phyloP scores from a whole-genome alignment of 2,888 invertebrate genomes.

The Agrypnus murinus region DNA sequence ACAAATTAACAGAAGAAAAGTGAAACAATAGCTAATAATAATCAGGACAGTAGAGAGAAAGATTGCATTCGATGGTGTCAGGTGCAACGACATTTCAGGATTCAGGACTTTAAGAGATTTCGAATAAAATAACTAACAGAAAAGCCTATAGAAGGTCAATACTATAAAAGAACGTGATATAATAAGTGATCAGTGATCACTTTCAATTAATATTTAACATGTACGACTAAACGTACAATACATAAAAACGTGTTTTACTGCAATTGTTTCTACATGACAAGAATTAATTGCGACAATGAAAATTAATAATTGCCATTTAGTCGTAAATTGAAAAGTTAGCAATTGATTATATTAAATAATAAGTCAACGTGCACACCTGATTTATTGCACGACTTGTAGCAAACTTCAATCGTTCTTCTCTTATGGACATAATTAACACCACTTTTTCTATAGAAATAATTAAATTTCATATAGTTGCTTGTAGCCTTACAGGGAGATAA shows the following conservation, averaged over 20 bases:
- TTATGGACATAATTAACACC: constrained; percentile 4
- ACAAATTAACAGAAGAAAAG: no score
- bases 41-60: no score
- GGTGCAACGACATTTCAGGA: constrained; percentile 14
- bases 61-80: no score
- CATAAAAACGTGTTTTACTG: not conserved
- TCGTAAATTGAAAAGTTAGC: not conserved
- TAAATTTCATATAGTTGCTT: not conserved
- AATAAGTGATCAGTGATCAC: not conserved
- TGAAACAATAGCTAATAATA: no score
- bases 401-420: constrained; percentile 4
- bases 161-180: no score
- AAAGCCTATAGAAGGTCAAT: no score
- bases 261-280: not conserved
- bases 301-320: constrained; percentile 6
- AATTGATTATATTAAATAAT: constrained; percentile 1
- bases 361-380: constrained; percentile 6
- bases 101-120: no score
- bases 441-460: not conserved
- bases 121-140: no score
- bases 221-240: not conserved
- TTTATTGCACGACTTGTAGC: constrained; percentile 10
- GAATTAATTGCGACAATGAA: constrained; percentile 9
- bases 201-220: constrained; percentile 1
- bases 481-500: not conserved